These are phyloP conservation scores for Leptopilina drosophilae DNA, from an alignment of 2,888 invertebrate species.

Conservation along the genomic window DNA sequence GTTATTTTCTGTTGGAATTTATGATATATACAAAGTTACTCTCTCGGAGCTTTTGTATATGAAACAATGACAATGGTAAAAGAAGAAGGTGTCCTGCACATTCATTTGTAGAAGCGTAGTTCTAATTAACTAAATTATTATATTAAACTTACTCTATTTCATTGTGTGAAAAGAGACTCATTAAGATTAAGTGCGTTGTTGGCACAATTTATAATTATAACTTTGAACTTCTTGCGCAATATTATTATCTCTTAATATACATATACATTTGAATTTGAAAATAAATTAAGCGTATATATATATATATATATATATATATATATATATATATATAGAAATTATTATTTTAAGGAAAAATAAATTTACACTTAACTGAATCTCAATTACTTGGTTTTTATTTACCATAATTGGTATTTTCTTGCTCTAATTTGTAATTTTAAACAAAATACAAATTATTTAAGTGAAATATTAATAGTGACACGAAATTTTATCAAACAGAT, in stretches of 20 bases:
- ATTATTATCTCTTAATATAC: background rate
- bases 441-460: no score
- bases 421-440: no score
- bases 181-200: slow-evolving; percentile 8
- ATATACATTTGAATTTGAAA: background rate
- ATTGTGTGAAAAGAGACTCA: slow-evolving; percentile 6
- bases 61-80: slow-evolving; percentile 10
- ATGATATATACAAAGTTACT: background rate
- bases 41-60: background rate
- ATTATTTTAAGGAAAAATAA: no score
- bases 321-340: no score
- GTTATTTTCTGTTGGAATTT: background rate
- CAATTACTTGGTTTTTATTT: no score
- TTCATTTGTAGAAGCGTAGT: slow-evolving; percentile 9
- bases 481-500: no score
- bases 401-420: no score
- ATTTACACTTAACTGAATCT: no score
- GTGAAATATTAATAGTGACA: no score
- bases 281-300: background rate
- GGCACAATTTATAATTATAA: slow-evolving; percentile 15
- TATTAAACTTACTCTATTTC: slow-evolving; percentile 14
- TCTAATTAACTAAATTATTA: slow-evolving; percentile 16
- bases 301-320: no score
- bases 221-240: background rate
- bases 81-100: slow-evolving; percentile 17